Conservation (phyloP, 2,113 vertebrate species). For the Nothocercus julius region DNA sequence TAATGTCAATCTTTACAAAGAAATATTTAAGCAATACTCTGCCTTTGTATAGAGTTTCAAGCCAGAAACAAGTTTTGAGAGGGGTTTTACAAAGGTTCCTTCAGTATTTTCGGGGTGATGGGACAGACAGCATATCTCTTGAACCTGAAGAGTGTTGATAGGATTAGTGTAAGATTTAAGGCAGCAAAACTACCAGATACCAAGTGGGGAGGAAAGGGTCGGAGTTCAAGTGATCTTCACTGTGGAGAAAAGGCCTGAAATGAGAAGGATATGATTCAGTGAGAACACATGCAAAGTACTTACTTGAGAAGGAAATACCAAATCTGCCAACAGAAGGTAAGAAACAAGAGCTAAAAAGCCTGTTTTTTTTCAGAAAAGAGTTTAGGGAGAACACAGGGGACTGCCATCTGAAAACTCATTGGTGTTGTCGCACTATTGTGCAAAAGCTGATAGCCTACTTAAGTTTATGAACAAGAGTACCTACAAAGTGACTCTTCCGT, state of each 20-base stretch:
- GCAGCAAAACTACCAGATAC: not conserved
- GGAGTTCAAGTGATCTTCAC: slow-evolving; percentile 2
- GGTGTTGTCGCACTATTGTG: not conserved
- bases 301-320: not conserved
- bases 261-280: not conserved
- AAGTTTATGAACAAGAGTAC: not conserved
- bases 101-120: not conserved
- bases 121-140: not conserved
- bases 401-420: not conserved
- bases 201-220: not conserved
- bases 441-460: not conserved
- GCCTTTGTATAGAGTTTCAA: slow-evolving; percentile 26
- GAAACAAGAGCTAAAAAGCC: not conserved
- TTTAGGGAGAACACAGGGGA: not conserved
- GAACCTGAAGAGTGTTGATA: not conserved
- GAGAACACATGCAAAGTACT: not conserved
- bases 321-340: not conserved
- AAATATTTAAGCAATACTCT: slow-evolving; percentile 44
- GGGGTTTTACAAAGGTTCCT: not conserved
- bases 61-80: not conserved
- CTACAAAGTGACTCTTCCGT: not conserved
- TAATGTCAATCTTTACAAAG: slow-evolving; percentile 34
- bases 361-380: not conserved
- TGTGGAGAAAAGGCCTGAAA: not conserved
- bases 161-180: slow-evolving; percentile 13